Evolutionary conservation across 2,113 vertebrate genomes (phyloP), one percentile per base, ranked within the genome.

Genomic region (Nyctibius bracteatus): DNA sequence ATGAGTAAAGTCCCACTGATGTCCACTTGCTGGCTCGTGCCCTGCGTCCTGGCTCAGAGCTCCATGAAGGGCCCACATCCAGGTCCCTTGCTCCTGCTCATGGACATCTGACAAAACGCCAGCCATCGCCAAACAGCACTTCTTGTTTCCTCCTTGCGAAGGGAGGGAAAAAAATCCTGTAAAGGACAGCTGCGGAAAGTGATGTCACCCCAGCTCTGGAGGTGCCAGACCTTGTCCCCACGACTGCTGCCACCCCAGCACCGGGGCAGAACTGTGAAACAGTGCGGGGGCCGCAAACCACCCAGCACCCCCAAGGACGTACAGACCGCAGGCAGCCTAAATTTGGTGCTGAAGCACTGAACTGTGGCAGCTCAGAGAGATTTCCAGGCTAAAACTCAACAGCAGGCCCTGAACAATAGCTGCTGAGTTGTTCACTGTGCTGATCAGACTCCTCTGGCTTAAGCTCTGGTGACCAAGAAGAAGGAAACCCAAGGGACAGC

Each of bases 1-100:
- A 33, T 5, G 46, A 27, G 19, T 4, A 55, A 31, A 19, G 30
- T 31, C 24, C n/a, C n/a, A 24, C 19, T 0, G 0, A 41, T 43
- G 30, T 20, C n/a, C 1, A 2, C 43, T 39, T 5, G 3, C 35
- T 1, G 2, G 33, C 39, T 87, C 8, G 0, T 33, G n/a, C 35
- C 24, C 49, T 0, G 0, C 0, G 0, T 55, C 58, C 24, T 0
- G 0, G 35, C 59, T 52, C 74, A 33, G 61, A 70, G 46, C 39
- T 77, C 44, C 49, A 18, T 0, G 3, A 46, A 54, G 31, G 15
- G 30, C 44, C 35, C 47, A 19, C 0, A 0, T 37, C 35, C 71
- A 33, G 31, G 28, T 92, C 28, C 20, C 27, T 68, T 9, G 1
- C 31, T 54, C 55, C 24, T 3, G 3, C 24, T 68, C 41, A 39